phyloP scores from a whole-genome alignment of 2,888 invertebrate species.

The Cephus sareptanus region DNA sequence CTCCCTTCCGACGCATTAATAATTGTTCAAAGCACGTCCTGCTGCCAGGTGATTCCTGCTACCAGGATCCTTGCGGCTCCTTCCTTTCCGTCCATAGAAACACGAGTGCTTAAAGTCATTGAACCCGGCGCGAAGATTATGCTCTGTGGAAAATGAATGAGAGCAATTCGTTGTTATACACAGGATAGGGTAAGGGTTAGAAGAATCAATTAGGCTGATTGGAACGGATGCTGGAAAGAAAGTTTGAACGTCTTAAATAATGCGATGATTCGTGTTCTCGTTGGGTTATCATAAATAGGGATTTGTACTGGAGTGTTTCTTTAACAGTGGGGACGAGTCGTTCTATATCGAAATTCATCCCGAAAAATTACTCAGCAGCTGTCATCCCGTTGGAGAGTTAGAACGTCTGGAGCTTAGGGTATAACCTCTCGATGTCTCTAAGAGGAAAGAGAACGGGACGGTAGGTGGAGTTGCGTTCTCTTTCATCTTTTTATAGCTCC shows the following conservation, averaged over 20 bases:
- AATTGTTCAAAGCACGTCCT: background rate
- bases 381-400: slow-evolving; percentile 27
- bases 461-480: slow-evolving; percentile 15
- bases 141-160: background rate
- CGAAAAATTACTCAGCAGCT: slow-evolving; percentile 8
- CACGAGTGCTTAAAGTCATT: background rate
- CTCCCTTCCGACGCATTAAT: background rate
- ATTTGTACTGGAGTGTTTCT: background rate
- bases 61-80: background rate
- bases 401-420: slow-evolving; percentile 26
- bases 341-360: background rate
- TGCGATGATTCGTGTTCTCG: background rate
- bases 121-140: background rate
- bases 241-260: background rate
- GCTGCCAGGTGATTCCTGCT: background rate
- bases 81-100: background rate
- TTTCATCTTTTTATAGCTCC: slow-evolving; percentile 45
- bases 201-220: background rate
- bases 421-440: slow-evolving; percentile 12
- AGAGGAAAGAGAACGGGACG: background rate
- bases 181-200: background rate
- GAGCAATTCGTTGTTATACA: background rate
- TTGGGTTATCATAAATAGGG: background rate
- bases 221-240: background rate
- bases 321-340: background rate